Evolutionary conservation across 2,113 vertebrate species (phyloP).

Genomic region (Tylochromis polylepis): DNA sequence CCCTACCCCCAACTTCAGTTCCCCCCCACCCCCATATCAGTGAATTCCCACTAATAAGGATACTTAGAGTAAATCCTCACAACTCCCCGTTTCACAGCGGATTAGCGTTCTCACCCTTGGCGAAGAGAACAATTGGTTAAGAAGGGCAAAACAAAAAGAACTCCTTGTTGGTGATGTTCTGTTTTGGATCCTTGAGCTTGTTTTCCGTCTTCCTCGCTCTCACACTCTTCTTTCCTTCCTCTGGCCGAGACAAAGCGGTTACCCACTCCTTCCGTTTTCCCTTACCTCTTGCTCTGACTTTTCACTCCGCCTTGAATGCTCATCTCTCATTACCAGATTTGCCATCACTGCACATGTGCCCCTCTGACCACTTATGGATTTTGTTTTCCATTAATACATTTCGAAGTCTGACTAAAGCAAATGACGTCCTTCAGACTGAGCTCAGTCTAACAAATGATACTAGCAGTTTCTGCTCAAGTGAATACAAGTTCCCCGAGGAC

Average conservation of each 20-base stretch:
- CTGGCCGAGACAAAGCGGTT: background rate
- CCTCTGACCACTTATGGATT: slow-evolving; percentile 46
- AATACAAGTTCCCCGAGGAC: slow-evolving; percentile 18
- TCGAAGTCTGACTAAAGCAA: slow-evolving; percentile 27
- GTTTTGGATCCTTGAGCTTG: slow-evolving; percentile 46
- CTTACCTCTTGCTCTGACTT: background rate
- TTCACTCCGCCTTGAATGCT: slow-evolving; percentile 13
- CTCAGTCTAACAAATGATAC: slow-evolving; percentile 18
- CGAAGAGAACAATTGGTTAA: slow-evolving; percentile 62
- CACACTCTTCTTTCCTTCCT: background rate
- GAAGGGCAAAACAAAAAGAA: slow-evolving; percentile 60
- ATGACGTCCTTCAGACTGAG: slow-evolving; percentile 22
- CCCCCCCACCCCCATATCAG: slow-evolving; percentile 22
- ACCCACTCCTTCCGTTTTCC: slow-evolving; percentile 4
- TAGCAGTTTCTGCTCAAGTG: slow-evolving; percentile 6
- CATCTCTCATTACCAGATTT: slow-evolving; percentile 49
- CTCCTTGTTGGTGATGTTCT: slow-evolving; percentile 48
- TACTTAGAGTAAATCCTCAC: slow-evolving; percentile 71
- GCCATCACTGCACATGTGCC: slow-evolving; percentile 23
- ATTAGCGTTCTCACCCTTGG: slow-evolving; percentile 63
- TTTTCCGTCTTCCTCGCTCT: slow-evolving; percentile 20
- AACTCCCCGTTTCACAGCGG: slow-evolving; percentile 62
- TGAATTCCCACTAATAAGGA: slow-evolving; percentile 70
- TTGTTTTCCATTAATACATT: slow-evolving; percentile 48
- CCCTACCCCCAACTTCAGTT: background rate